Conservation (phyloP, 1,140 invertebrate species). For the Vollenhovia emeryi region DNA sequence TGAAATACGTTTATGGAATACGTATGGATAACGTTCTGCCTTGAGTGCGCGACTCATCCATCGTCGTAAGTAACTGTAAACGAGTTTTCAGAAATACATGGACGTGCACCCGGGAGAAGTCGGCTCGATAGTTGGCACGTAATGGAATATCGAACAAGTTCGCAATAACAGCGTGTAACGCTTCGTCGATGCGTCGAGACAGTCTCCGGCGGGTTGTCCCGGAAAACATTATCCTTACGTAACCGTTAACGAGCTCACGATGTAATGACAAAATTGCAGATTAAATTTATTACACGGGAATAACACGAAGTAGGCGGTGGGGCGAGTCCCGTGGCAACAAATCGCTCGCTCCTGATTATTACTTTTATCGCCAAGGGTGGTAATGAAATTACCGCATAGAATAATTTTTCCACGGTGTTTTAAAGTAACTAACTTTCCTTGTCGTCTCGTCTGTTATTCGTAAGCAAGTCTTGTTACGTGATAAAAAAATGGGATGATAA, state of each 20-base stretch:
- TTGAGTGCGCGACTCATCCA: slow-evolving; percentile 44
- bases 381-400: slow-evolving; percentile 10
- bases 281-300: slow-evolving; percentile 42
- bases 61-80: slow-evolving; percentile 56
- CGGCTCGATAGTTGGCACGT: slow-evolving; percentile 34
- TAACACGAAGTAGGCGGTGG: background rate
- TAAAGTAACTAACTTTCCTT: slow-evolving; percentile 9
- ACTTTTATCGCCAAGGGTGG: background rate
- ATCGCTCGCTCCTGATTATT: slow-evolving; percentile 11
- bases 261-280: slow-evolving; percentile 36
- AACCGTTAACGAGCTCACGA: slow-evolving; percentile 35
- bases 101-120: slow-evolving; percentile 30
- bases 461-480: background rate
- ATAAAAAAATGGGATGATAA: background rate
- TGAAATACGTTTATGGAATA: slow-evolving; percentile 48
- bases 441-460: background rate
- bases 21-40: slow-evolving; percentile 29
- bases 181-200: slow-evolving; percentile 28
- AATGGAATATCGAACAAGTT: slow-evolving; percentile 61
- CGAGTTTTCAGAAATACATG: slow-evolving; percentile 60
- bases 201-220: slow-evolving; percentile 14
- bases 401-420: slow-evolving; percentile 9
- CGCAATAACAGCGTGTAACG: slow-evolving; percentile 29
- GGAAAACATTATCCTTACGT: slow-evolving; percentile 48
- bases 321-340: background rate